Base-by-base conservation (phyloP, 2,888 invertebrate genomes). In the Athrips mouffetella region DNA sequence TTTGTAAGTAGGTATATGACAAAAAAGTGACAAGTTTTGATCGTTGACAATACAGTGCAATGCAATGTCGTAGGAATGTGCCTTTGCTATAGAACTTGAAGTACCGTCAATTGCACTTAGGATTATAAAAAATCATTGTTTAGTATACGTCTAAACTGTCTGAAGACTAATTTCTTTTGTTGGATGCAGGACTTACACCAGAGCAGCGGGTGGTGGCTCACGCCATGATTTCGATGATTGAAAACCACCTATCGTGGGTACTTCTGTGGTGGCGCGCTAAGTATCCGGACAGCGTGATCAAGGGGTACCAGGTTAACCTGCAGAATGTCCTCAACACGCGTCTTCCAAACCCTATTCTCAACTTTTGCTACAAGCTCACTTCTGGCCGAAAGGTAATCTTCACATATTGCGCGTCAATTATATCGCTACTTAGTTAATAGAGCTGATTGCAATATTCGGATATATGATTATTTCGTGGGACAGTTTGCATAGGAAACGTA, bases 141-240 rank as follows among this genome's bases (percentile, higher is more conserved):
- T n/a, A n/a, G n/a, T n/a, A n/a, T n/a, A n/a, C n/a, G n/a, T 11
- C 23, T 15, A 15, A 11, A 18, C 18, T 44, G 30, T 44, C 6
- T 23, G 27, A 29, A 60, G 52, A 59, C 60, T 55, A 60, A 50
- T 58, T 30, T 18, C 67, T 10, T 21, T 10, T 21, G 50, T 65
- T 57, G 65, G 48, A 57, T 58, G 31, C 67, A 89, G 93, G 91
- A 33, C 90, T 98, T 59, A 94, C 94, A 52, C 89, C 93, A 59
- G 96, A 96, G 73, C 97, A 98, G 80, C 93, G 94, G 59, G 95
- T 94, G 73, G 91, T 96, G 52, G 92, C 96, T 16, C 95, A 98
- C 83, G 97, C 97, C 49, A 96, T 96, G 90, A 94, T 95, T 73
- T 95, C 96, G 55, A 97, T 98, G 96, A 92, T 97, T 65, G 97